Conservation (phyloP, 2,113 vertebrate species). For the Calonectris borealis region DNA sequence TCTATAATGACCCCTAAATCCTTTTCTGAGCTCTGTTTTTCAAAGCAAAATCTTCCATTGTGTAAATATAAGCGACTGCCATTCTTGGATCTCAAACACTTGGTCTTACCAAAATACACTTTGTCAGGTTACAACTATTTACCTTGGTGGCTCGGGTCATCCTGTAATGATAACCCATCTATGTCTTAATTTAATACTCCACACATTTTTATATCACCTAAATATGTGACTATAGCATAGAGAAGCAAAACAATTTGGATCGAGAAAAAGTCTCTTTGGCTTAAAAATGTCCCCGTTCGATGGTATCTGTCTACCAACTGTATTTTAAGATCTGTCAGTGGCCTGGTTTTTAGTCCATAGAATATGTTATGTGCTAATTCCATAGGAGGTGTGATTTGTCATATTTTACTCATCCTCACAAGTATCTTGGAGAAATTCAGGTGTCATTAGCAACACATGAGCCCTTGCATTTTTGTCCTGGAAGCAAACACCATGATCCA, state of each 20-base stretch:
- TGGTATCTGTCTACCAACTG: background rate
- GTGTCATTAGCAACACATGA: background rate
- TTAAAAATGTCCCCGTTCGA: background rate
- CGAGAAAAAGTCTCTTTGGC: background rate
- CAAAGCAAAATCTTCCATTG: background rate
- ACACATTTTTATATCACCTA: background rate
- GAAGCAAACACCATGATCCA: background rate
- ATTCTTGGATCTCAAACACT: background rate
- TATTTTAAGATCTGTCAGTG: background rate
- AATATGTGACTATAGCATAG: background rate
- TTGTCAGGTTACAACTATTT: background rate
- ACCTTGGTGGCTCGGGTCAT: background rate
- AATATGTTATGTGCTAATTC: background rate
- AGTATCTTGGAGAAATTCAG: background rate
- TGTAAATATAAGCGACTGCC: background rate
- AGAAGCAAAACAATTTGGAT: background rate
- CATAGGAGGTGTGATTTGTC: background rate
- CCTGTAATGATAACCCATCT: background rate
- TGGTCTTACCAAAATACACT: background rate
- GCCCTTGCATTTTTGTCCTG: background rate
- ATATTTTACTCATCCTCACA: background rate
- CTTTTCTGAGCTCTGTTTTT: conserved; percentile 42
- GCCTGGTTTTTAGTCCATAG: background rate
- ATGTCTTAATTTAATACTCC: background rate
- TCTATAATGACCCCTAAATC: conserved; percentile 49